A percentile compares a stretch with the other conserved stretches of the same genome.
phyloP scores from a whole-genome alignment of 2,797 vertebrate species.

The Megaceryle alcyon region DNA sequence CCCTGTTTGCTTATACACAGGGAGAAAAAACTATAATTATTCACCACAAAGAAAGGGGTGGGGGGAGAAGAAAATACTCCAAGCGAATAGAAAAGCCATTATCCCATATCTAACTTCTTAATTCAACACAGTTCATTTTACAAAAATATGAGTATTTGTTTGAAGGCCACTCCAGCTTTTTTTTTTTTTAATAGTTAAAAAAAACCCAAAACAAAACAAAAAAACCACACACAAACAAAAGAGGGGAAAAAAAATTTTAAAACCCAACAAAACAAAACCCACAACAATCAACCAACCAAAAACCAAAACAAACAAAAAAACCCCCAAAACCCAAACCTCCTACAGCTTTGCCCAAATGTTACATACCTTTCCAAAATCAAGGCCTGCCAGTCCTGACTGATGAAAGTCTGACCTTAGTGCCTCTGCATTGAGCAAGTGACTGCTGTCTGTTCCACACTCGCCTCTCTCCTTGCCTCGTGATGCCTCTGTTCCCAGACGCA shows the following conservation, averaged over 20 bases:
- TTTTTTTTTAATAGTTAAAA: too few species aligned
- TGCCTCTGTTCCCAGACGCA: constrained; percentile 16
- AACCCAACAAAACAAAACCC: too few species aligned
- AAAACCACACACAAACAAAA: too few species aligned
- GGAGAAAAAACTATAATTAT: neutral
- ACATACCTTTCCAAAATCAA: constrained; percentile 80
- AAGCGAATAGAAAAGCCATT: neutral
- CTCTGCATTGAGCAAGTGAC: constrained; percentile 81
- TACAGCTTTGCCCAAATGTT: neutral
- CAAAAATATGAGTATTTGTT: neutral
- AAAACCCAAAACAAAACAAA: too few species aligned
- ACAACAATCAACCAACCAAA: neutral
- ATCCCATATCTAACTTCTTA: neutral
- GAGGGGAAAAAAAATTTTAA: too few species aligned
- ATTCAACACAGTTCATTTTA: neutral
- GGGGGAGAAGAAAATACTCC: neutral
- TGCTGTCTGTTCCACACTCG: constrained; percentile 71
- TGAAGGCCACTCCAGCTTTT: neutral
- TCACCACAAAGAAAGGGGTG: neutral
- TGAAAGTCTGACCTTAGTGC: constrained; percentile 86
- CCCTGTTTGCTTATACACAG: neutral
- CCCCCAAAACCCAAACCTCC: too few species aligned
- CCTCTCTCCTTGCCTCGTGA: constrained; percentile 34
- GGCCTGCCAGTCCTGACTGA: constrained; percentile 71
- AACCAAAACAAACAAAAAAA: neutral